phyloP scores from a whole-genome alignment of 2,113 vertebrate genomes.

The Petrocephalus microphthalmus region DNA sequence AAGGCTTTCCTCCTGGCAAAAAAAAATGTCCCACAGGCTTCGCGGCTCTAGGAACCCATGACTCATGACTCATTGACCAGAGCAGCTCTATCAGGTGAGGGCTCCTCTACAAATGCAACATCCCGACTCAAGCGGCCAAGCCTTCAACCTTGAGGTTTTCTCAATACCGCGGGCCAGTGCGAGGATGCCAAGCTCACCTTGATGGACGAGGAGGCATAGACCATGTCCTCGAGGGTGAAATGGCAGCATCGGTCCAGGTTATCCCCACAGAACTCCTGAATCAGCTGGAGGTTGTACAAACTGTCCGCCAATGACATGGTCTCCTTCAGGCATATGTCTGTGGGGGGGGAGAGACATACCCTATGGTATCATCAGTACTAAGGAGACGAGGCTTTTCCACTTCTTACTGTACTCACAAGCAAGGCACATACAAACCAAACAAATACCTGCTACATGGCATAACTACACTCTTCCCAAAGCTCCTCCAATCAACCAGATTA shows the following conservation, averaged over 20 bases:
- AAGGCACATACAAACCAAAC: not conserved
- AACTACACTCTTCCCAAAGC: not conserved
- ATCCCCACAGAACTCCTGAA: constrained; percentile 89
- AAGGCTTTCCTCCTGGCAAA: not conserved
- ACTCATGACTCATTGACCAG: not conserved
- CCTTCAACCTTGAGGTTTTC: not conserved
- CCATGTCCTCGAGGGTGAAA: constrained; percentile 93
- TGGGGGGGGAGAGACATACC: constrained; percentile 8
- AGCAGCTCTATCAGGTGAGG: not conserved
- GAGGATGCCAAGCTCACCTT: constrained; percentile 61
- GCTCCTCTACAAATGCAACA: not conserved
- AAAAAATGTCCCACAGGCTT: not conserved
- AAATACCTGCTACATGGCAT: not conserved
- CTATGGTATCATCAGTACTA: not conserved
- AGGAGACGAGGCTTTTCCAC: not conserved
- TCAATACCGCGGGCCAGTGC: not conserved
- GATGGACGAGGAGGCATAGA: constrained; percentile 83
- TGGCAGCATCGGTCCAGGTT: constrained; percentile 93
- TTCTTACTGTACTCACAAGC: not conserved
- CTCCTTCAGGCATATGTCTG: constrained; percentile 96
- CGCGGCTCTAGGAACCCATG: not conserved
- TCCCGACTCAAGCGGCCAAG: not conserved
- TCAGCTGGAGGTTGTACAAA: constrained; percentile 91
- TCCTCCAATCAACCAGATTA: not conserved
- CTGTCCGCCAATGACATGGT: constrained; percentile 95